These are phyloP conservation scores for Ostrea denselamellosa DNA, from an alignment of 1,140 invertebrate species.

Conservation along the genomic window DNA sequence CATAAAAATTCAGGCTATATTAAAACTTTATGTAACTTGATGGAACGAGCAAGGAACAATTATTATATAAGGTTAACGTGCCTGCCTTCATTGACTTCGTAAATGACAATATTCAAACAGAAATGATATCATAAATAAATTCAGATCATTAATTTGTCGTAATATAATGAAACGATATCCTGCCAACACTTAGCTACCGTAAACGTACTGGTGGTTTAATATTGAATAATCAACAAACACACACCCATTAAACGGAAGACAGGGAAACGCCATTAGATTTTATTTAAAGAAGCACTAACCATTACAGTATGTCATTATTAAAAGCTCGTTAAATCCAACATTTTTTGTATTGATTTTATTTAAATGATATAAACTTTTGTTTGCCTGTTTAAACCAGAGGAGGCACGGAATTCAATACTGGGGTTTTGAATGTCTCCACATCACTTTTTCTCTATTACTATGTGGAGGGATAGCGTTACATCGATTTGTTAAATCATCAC, in stretches of 20 bases:
- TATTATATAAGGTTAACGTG: no score
- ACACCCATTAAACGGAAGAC: neutral
- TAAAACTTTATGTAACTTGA: no score
- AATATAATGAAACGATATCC: no score
- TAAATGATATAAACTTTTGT: conserved; percentile 1
- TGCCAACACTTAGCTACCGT: no score
- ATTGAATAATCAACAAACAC: no score
- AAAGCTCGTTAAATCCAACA: neutral
- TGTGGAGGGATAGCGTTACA: neutral
- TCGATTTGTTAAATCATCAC: conserved; percentile 2
- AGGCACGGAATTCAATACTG: neutral
- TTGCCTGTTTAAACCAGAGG: neutral
- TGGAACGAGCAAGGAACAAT: no score
- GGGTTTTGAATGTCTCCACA: neutral
- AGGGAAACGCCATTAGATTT: neutral
- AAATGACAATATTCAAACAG: no score
- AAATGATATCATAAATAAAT: no score
- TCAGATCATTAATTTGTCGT: no score
- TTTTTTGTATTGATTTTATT: conserved; percentile 1
- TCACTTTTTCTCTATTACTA: neutral
- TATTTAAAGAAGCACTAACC: neutral
- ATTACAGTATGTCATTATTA: neutral
- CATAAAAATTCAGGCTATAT: neutral
- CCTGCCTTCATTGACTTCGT: no score
- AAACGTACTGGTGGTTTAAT: no score